Base-by-base conservation (phyloP, 2,797 vertebrate species). In the Anguilla megastoma region DNA sequence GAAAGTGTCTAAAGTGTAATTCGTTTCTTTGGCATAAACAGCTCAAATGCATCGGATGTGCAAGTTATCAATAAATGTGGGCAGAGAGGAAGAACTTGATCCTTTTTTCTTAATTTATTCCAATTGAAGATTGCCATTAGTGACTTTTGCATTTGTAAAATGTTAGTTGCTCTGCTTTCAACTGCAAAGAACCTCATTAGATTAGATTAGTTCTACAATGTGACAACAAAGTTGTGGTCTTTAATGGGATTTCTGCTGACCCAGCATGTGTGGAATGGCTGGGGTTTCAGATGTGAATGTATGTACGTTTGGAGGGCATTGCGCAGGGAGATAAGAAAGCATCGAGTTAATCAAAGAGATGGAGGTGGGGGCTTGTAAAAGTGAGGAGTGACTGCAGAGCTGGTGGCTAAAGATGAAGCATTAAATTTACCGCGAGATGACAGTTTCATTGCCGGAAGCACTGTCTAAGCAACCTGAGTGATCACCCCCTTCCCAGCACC, bases 391-490 rank as follows among this genome's bases (percentile, higher is more conserved):
- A 76, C 71, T 76, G 71, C 71, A 36, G 30, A 76, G 71, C 30
- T 41, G 30, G 71, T 36, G 71, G 71, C 33, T 36, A 6, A 76
- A 76, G 71, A 76, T 5, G 30, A 41, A 36, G 12, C 71, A 36
- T 33, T 76, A 76, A 76, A 76, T 76, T 41, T 24, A 41, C 9
- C 3, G 6, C 12, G n/a, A 16, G 12, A n/a, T 76, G 71, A 76
- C 71, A 76, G 71, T 41, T 76, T 76, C 71, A 76, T 76, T 76
- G 41, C 71, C 16, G 33, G 33, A 76, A 76, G 10, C 71, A 41
- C 71, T 41, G 71, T 41, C 33, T 21, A 7, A 41, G 14, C 71
- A 36, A 41, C 24, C 33, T 41, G 71, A 76, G 71, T 41, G 71
- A 36, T 76, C 71, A 41, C 33, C 36, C 71, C 71, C 71, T 36